Percentiles rank a stretch among this genome's conserved stretches.
Evolutionary conservation across 2,888 invertebrate species (phyloP).

Genomic region (Meloe dianella): DNA sequence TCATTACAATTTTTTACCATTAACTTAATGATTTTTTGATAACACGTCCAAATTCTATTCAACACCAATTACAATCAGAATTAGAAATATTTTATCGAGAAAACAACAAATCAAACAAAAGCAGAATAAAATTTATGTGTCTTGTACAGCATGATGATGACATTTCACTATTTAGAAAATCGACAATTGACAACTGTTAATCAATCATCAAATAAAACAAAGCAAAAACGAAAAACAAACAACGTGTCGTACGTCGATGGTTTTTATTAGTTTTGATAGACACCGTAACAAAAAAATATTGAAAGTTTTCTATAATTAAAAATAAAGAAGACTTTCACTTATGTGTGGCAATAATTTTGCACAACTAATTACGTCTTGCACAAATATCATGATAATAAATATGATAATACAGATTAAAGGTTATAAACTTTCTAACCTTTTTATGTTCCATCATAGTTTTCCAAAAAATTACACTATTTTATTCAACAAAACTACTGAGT

Average conservation of each 20-base stretch:
- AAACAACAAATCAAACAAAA: neutral
- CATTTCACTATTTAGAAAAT: constrained; percentile 8
- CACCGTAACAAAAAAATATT: neutral
- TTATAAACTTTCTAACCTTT: neutral
- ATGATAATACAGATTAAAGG: neutral
- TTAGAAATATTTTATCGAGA: neutral
- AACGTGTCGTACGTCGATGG: neutral
- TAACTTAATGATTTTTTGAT: constrained; percentile 7
- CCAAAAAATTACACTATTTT: too few relatives aligned
- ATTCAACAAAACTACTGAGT: too few relatives aligned
- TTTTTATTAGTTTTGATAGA: neutral
- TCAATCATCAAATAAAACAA: neutral
- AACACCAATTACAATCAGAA: neutral
- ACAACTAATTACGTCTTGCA: neutral
- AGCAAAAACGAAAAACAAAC: too few relatives aligned
- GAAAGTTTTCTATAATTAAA: neutral
- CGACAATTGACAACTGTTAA: neutral
- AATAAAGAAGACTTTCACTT: neutral
- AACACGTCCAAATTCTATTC: neutral
- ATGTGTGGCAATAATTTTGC: neutral
- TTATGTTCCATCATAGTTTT: neutral
- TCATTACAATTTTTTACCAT: constrained; percentile 10
- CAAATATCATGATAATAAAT: neutral
- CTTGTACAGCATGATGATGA: neutral
- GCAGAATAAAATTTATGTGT: neutral